Conservation (phyloP, 2,797 vertebrate genomes). For the Pseudochromis fuscus region DNA sequence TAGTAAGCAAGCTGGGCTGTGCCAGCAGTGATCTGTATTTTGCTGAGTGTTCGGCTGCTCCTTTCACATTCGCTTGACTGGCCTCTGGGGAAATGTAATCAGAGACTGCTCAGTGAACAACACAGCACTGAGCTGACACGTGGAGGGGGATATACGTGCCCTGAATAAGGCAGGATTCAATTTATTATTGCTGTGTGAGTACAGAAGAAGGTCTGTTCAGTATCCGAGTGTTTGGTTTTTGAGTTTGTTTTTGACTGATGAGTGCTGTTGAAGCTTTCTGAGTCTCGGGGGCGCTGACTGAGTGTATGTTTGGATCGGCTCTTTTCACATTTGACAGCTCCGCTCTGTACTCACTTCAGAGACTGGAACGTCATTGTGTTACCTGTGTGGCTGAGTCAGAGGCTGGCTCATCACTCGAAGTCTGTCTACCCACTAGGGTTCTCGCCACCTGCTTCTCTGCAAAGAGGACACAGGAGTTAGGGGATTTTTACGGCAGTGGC, state of each 20-base stretch:
- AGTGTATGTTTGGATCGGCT: conserved; percentile 26
- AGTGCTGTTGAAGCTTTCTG: conserved; percentile 19
- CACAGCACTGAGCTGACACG: conserved; percentile 39
- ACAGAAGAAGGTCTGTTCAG: background rate
- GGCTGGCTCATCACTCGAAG: conserved; percentile 61
- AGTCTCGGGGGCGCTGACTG: conserved; percentile 20
- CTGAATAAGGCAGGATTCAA: conserved; percentile 19
- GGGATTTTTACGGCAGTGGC: conserved; percentile 61
- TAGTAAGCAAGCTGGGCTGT: conserved; percentile 13
- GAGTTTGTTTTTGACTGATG: conserved; percentile 10
- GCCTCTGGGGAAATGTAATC: conserved; percentile 50
- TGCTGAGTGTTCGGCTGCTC: conserved; percentile 17
- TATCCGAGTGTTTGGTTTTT: conserved; percentile 1
- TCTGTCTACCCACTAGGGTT: conserved; percentile 60
- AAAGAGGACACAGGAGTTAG: conserved; percentile 53
- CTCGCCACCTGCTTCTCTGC: conserved; percentile 61
- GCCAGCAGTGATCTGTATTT: conserved; percentile 30
- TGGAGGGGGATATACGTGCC: conserved; percentile 40
- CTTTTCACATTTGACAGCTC: conserved; percentile 73
- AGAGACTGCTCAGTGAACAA: conserved; percentile 37
- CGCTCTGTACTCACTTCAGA: conserved; percentile 48
- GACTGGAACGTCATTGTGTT: conserved; percentile 65
- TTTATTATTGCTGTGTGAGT: conserved; percentile 13
- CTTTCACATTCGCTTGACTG: conserved; percentile 27
- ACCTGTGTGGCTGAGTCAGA: conserved; percentile 77